A percentile compares a stretch with the other conserved stretches of the same genome.
phyloP scores from a whole-genome alignment of 2,888 invertebrate genomes.

The Eupithecia subfuscata region DNA sequence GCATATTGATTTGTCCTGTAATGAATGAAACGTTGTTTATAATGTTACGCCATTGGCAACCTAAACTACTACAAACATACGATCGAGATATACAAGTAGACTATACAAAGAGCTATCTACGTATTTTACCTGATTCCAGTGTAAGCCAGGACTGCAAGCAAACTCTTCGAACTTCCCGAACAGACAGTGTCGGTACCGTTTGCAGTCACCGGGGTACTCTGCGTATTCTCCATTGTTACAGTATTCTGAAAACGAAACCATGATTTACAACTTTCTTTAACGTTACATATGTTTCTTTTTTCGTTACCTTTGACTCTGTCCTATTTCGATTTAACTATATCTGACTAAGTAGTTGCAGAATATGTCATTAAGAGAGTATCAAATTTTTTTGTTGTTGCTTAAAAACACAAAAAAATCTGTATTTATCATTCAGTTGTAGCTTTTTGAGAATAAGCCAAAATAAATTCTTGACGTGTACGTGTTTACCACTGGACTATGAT shows the following conservation, averaged over 20 bases:
- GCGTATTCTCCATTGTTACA: conserved; percentile 87
- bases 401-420: background rate
- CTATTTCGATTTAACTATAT: background rate
- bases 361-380: too few species aligned
- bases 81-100: background rate
- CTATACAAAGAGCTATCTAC: background rate
- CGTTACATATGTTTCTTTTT: background rate
- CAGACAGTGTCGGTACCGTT: conserved; percentile 89
- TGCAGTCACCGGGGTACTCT: conserved; percentile 87
- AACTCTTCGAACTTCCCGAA: conserved; percentile 90
- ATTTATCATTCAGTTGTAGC: background rate
- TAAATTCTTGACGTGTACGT: background rate
- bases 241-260: conserved; percentile 61
- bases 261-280: background rate
- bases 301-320: background rate
- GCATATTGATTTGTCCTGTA: conserved; percentile 85
- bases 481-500: background rate
- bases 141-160: conserved; percentile 88
- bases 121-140: conserved; percentile 86
- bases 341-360: background rate
- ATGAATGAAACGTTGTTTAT: conserved; percentile 13
- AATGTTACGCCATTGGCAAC: background rate
- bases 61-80: background rate
- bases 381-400: too few species aligned
- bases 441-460: background rate